A percentile compares a stretch with the other conserved stretches of the same genome.
phyloP scores from a whole-genome alignment of 2,113 vertebrate genomes.

The Patagioenas fasciata region DNA sequence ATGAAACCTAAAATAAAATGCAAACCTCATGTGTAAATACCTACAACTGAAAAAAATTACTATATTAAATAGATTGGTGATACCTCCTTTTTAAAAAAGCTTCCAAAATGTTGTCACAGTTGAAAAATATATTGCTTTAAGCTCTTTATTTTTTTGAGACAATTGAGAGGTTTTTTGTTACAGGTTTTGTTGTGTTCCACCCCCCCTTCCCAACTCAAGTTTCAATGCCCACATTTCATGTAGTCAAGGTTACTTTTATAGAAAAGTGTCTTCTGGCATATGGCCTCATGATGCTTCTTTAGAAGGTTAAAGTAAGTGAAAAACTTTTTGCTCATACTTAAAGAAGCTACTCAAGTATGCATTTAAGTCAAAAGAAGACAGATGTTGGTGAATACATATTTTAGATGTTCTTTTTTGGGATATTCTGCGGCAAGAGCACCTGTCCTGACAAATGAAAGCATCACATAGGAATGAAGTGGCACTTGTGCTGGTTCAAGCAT shows the following conservation, averaged over 20 bases:
- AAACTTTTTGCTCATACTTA: neutral
- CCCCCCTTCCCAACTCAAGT: neutral
- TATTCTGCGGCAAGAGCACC: slow-evolving; percentile 20
- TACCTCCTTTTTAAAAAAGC: neutral
- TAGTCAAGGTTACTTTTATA: neutral
- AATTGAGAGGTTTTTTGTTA: neutral
- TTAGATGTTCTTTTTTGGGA: slow-evolving; percentile 59
- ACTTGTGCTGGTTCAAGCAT: slow-evolving; percentile 51
- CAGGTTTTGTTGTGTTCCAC: neutral
- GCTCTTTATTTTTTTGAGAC: neutral
- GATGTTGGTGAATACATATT: slow-evolving; percentile 71
- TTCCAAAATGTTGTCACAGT: neutral
- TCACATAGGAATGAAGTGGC: slow-evolving; percentile 33
- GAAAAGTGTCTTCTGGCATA: neutral
- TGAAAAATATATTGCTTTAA: neutral
- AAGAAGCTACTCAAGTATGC: slow-evolving; percentile 43
- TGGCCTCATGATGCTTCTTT: neutral
- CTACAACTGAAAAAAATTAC: neutral
- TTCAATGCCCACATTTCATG: neutral
- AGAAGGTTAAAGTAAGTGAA: slow-evolving; percentile 35
- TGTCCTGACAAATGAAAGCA: slow-evolving; percentile 62
- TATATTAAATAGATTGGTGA: neutral
- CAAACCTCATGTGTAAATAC: neutral
- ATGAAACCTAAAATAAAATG: neutral
- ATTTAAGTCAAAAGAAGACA: slow-evolving; percentile 53